These are phyloP conservation scores for Clupea harengus DNA, from an alignment of 2,113 vertebrate species.

Conservation along the genomic window DNA sequence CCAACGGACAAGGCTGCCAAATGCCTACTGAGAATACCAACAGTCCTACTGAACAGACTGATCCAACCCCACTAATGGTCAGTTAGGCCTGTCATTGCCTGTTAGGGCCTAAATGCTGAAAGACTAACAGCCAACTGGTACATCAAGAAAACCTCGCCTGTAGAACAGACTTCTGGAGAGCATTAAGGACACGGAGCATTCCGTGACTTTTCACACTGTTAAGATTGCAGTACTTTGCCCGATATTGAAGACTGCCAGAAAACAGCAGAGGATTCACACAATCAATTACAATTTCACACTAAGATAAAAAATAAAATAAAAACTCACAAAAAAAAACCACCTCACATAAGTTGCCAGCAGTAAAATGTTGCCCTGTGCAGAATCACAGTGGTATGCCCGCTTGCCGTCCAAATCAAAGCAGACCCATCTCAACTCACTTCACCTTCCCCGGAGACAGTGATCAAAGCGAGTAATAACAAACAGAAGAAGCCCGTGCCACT, in stretches of 20 bases:
- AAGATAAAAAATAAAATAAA: background rate
- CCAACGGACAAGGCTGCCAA: background rate
- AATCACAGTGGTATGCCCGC: background rate
- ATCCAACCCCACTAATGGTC: constrained; percentile 2
- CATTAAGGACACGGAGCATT: background rate
- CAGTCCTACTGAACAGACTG: constrained; percentile 2
- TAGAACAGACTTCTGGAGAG: background rate
- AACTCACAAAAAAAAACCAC: background rate
- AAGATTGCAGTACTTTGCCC: background rate
- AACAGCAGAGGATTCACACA: background rate
- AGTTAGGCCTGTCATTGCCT: background rate
- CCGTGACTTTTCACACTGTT: background rate
- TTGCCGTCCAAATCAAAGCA: background rate
- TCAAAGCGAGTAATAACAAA: constrained; percentile 15
- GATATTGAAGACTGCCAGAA: background rate
- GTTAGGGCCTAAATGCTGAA: background rate
- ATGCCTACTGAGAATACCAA: background rate
- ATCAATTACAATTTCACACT: background rate
- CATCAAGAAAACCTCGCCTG: background rate
- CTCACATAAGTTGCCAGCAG: no score
- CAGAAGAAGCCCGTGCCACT: background rate
- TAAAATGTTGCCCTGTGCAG: background rate
- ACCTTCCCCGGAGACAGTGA: constrained; percentile 7
- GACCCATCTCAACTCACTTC: background rate
- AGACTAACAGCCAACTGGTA: background rate